Evolutionary conservation across 2,797 vertebrate genomes (phyloP).

Genomic region (Hirundo rustica): DNA sequence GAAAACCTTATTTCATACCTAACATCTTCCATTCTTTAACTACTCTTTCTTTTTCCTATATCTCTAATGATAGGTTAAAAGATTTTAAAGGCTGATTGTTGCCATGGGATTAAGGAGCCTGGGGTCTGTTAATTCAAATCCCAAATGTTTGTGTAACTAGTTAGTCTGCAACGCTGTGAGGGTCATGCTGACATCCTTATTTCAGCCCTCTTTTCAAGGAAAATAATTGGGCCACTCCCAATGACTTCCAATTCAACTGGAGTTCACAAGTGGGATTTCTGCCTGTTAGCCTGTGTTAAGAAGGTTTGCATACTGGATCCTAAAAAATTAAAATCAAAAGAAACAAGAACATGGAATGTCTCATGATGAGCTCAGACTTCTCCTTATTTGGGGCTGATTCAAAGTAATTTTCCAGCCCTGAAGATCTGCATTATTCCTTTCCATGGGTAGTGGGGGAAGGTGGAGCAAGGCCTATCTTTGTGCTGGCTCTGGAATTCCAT

Average conservation of each 20-base stretch:
- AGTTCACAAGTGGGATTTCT: not conserved
- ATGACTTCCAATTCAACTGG: not conserved
- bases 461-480: not conserved
- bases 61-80: conserved; percentile 37
- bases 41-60: not conserved
- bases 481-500: not conserved
- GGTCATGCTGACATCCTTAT: not conserved
- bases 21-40: not conserved
- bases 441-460: not conserved
- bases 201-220: not conserved
- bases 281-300: not conserved
- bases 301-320: not conserved
- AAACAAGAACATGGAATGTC: not conserved
- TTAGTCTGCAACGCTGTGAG: not conserved
- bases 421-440: not conserved
- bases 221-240: not conserved
- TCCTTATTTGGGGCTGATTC: not conserved
- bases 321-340: not conserved
- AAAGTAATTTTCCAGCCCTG: not conserved
- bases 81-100: conserved; percentile 45
- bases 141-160: conserved; percentile 25
- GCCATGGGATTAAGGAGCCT: conserved; percentile 47
- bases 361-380: not conserved
- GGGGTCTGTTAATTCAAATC: conserved; percentile 14
- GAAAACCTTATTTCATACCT: not conserved